Percentiles rank a stretch among this genome's conserved stretches.
Evolutionary conservation across 2,888 invertebrate genomes (phyloP).

Genomic region (Drosophila birchii): DNA sequence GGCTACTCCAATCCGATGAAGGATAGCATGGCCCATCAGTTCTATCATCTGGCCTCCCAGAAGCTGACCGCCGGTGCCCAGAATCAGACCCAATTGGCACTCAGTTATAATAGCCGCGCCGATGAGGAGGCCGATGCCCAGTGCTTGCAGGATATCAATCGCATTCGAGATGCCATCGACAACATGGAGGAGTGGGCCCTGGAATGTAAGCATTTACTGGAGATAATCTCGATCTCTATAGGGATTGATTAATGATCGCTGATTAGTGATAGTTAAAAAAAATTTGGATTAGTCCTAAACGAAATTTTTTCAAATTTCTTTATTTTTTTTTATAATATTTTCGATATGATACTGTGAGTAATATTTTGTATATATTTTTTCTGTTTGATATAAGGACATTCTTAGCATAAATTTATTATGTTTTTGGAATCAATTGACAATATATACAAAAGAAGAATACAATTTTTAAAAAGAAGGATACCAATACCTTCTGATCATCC

Average conservation of each 20-base stretch:
- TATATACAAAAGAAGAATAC: too few relatives aligned
- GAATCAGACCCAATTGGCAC: conserved; percentile 41
- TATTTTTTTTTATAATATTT: not conserved
- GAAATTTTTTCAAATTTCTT: too few relatives aligned
- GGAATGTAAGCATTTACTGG: conserved; percentile 76
- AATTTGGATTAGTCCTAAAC: not conserved
- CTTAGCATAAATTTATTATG: too few relatives aligned
- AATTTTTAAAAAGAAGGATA: too few relatives aligned
- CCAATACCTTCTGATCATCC: too few relatives aligned
- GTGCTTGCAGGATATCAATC: conserved; percentile 72
- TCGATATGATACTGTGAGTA: not conserved
- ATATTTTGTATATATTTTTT: not conserved
- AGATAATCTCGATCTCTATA: too few relatives aligned
- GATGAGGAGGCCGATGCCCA: conserved; percentile 49
- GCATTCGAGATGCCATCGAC: conserved; percentile 69
- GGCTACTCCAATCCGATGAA: conserved; percentile 66
- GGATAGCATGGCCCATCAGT: conserved; percentile 77
- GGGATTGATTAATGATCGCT: not conserved
- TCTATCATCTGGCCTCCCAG: conserved; percentile 68
- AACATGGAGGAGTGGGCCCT: conserved; percentile 82
- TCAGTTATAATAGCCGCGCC: conserved; percentile 19
- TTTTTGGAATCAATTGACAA: too few relatives aligned
- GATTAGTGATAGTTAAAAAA: not conserved
- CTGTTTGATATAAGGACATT: not conserved
- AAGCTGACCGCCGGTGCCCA: not conserved